Percentiles rank a stretch among this genome's conserved stretches.
Conservation (phyloP, 2,113 vertebrate species). For the Solenodon paradoxus region DNA sequence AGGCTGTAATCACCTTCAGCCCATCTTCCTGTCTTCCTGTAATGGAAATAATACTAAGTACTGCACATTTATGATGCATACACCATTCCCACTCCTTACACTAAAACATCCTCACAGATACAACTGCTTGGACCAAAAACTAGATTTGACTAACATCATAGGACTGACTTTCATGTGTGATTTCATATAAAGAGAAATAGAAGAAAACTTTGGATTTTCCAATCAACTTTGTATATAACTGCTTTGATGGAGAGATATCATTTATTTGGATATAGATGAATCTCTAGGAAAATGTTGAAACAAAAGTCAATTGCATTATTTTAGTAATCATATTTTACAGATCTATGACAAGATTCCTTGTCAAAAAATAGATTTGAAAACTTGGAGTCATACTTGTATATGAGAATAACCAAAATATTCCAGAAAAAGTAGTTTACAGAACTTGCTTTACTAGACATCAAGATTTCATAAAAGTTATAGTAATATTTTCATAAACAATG, state of each 20-base stretch:
- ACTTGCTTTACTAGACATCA: background rate
- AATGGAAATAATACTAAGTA: background rate
- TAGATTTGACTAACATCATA: background rate
- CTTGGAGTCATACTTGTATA: background rate
- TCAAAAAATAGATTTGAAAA: constrained; percentile 32
- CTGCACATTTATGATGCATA: background rate
- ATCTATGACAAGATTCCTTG: background rate
- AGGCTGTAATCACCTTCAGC: background rate
- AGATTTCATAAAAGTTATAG: background rate
- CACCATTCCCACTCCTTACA: background rate
- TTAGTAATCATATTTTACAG: background rate
- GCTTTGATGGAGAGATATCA: background rate
- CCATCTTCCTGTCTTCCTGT: background rate
- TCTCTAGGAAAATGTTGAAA: background rate
- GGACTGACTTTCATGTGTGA: background rate
- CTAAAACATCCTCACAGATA: background rate
- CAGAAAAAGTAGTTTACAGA: background rate
- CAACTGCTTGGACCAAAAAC: background rate
- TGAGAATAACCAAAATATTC: background rate
- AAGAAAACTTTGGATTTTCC: background rate
- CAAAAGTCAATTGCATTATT: background rate
- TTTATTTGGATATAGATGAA: background rate
- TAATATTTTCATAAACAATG: background rate
- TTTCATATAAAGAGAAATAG: background rate
- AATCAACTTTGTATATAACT: background rate